Evolutionary conservation across 2,888 invertebrate genomes (phyloP), one percentile per base, ranked within the genome.

Genomic region (Nudaria mundana): DNA sequence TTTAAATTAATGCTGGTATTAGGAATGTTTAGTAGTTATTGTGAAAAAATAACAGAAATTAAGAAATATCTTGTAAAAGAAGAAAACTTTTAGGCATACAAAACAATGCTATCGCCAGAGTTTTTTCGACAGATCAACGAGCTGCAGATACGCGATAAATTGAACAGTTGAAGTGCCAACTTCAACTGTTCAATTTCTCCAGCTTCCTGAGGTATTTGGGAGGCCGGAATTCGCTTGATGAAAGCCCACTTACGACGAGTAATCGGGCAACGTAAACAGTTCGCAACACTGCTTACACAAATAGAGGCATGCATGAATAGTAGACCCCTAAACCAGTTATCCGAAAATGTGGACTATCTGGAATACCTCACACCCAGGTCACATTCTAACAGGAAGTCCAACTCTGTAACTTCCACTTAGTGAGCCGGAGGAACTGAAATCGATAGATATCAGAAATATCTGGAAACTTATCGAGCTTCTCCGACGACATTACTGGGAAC

Each of bases 221-320:
- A 14, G 15, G 29, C 29, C 8, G 15, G 15, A 4, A 15, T 29
- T 13, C 29, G 29, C n/a, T 29, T n/a, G 8, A 29, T 29, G 14
- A 29, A 13, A 3, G 15, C 15, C 8, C 15, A 29, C 12, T 29
- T 29, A n/a, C 14, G 15, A 29, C 15, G 15, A 30, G 24, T 29
- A 12, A 32, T 23, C 23, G 22, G 32, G 13, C 23, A 30, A 10
- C 30, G 18, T 4, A 30, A 16, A 11, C 30, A 31, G 12, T 31
- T 31, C n/a, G 11, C 30, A 11, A 31, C 12, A 8, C 30, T 31
- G 1, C 22, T 31, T 13, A 31, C 30, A 7, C 30, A 31, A 8
- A 31, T 31, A 5, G 12, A 31, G 5, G 30, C 30, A 1, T 22
- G 30, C 22, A 31, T 31, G 20, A 31, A 31, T 13, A 31, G 20